Percentiles rank a stretch among this genome's conserved stretches.
These are phyloP conservation scores for Tapirus terrestris DNA, from an alignment of 2,113 vertebrate genomes.

Conservation along the genomic window DNA sequence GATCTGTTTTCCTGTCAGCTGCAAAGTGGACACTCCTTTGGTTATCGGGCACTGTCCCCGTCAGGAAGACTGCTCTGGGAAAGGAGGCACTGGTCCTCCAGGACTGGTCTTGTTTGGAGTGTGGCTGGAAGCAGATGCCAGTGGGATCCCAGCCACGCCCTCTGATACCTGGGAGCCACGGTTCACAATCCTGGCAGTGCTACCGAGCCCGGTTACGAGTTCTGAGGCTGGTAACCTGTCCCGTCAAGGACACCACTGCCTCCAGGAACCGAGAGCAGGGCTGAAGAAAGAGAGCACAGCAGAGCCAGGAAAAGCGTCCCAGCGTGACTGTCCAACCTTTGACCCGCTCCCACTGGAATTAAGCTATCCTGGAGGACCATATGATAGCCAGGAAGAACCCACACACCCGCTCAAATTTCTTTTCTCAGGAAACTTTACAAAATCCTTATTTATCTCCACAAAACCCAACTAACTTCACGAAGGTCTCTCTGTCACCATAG, in stretches of 20 bases:
- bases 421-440: neutral
- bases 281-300: neutral
- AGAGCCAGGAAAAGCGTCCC: neutral
- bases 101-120: neutral
- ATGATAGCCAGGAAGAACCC: neutral
- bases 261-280: neutral
- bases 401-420: neutral
- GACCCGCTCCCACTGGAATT: neutral
- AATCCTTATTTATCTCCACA: neutral
- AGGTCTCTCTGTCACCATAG: neutral
- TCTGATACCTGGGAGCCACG: neutral
- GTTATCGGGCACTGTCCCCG: neutral
- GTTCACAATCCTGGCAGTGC: fast-evolving
- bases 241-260: neutral
- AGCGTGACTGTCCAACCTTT: neutral
- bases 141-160: neutral
- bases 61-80: neutral
- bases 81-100: neutral
- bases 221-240: too few species aligned
- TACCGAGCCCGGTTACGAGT: neutral
- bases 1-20: neutral
- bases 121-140: neutral
- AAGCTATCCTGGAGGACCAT: neutral
- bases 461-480: neutral
- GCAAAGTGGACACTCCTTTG: neutral